These are phyloP conservation scores for Toxonevra muliebris DNA, from an alignment of 2,888 invertebrate genomes.

Conservation along the genomic window DNA sequence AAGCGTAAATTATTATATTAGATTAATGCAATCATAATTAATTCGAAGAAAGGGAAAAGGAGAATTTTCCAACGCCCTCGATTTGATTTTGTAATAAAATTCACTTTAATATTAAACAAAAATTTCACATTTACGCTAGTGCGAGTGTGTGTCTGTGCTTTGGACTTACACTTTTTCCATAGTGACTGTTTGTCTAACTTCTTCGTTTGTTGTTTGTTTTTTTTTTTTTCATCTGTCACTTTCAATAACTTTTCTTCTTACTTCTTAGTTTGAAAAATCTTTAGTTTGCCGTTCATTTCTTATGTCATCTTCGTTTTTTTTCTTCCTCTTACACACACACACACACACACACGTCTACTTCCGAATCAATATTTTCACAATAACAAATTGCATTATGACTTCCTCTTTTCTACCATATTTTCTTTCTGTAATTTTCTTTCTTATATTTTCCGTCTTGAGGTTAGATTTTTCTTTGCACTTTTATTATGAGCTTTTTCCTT, in stretches of 20 bases:
- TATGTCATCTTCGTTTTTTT: neutral
- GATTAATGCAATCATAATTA: too few species aligned
- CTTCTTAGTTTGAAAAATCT: neutral
- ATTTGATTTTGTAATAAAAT: too few species aligned
- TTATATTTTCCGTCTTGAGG: too few species aligned
- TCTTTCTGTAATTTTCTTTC: conserved; percentile 8
- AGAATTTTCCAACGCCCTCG: too few species aligned
- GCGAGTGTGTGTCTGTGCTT: too few species aligned
- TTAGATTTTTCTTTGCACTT: too few species aligned
- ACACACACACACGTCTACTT: neutral
- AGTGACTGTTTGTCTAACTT: neutral
- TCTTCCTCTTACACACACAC: neutral
- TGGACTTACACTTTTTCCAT: too few species aligned
- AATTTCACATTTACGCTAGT: too few species aligned
- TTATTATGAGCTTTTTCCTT: neutral
- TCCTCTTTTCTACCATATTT: conserved; percentile 3
- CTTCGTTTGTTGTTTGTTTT: neutral
- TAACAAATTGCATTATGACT: conserved; percentile 14
- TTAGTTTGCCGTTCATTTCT: conserved; percentile 4
- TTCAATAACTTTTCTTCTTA: neutral
- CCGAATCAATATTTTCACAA: conserved; percentile 26
- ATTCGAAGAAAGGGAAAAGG: too few species aligned
- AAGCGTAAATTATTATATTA: neutral
- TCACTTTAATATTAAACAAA: too few species aligned
- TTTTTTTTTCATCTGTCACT: neutral